Conservation (phyloP, 2,113 vertebrate genomes). For the Entelurus aequoreus region DNA sequence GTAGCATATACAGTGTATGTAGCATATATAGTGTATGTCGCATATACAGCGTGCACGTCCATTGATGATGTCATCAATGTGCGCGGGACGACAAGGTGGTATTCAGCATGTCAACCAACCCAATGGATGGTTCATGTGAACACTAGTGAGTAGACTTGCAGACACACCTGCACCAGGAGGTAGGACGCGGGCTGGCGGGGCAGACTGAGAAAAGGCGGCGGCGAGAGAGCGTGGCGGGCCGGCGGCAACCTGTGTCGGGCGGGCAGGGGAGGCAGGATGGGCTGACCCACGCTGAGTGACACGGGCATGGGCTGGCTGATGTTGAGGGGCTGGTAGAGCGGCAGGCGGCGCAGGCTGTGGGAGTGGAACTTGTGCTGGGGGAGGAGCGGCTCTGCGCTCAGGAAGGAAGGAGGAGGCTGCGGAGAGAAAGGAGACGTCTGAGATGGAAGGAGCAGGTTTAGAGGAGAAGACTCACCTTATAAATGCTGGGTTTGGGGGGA, state of each 20-base stretch:
- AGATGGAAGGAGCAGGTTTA: background rate
- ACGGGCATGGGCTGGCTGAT: constrained; percentile 67
- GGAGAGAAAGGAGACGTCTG: constrained; percentile 5
- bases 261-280: constrained; percentile 45
- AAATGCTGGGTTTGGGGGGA: constrained; percentile 59
- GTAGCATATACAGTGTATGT: no score
- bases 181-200: constrained; percentile 54
- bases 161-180: constrained; percentile 62
- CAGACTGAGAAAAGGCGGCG: constrained; percentile 61
- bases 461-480: constrained; percentile 55
- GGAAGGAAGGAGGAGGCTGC: constrained; percentile 46
- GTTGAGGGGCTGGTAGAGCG: constrained; percentile 68
- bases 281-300: constrained; percentile 58
- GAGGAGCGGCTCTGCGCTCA: constrained; percentile 63
- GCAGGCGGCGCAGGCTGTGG: constrained; percentile 65
- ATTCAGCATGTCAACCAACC: no score
- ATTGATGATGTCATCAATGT: no score
- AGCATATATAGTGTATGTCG: no score
- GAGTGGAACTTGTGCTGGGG: constrained; percentile 65
- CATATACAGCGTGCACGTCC: no score
- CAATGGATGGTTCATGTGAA: background rate
- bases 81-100: no score
- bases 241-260: constrained; percentile 50
- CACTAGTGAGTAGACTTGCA: no score
- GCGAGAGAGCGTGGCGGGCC: constrained; percentile 22